Conservation (phyloP, 2,888 invertebrate species). For the Melitaea athalia region DNA sequence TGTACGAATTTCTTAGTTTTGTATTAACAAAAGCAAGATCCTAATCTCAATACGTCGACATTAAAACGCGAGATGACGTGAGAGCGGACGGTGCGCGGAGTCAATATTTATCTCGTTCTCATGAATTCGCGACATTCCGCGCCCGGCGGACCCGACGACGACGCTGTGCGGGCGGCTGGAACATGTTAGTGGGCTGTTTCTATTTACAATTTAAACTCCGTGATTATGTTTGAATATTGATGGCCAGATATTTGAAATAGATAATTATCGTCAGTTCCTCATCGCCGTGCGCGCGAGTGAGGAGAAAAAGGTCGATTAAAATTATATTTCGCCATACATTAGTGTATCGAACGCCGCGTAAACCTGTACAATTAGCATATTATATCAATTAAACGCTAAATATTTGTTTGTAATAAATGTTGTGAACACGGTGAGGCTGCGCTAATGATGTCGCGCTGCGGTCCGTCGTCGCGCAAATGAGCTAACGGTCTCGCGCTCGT, state of each 20-base stretch:
- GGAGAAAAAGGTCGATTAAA: neutral
- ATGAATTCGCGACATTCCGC: neutral
- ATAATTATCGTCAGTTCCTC: neutral
- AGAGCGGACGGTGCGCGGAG: neutral
- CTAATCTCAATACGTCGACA: neutral
- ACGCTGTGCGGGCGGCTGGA: no score
- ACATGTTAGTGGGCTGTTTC: neutral
- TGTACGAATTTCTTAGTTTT: no score
- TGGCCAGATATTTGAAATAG: neutral
- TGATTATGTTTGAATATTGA: neutral
- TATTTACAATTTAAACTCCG: neutral
- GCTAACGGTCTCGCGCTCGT: constrained; percentile 5
- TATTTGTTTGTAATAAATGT: constrained; percentile 3
- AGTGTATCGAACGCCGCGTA: neutral
- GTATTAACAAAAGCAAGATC: neutral
- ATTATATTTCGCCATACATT: neutral
- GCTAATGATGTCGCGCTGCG: constrained; percentile 4
- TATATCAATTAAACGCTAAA: neutral
- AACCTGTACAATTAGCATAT: constrained; percentile 1
- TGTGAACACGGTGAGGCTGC: neutral
- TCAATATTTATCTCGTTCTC: neutral
- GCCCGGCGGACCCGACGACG: neutral
- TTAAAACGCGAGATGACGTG: neutral
- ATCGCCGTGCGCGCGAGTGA: neutral
- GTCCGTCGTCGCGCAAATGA: constrained; percentile 9